These are phyloP conservation scores for Drosophila crucigera DNA, from an alignment of 2,888 invertebrate species.

Conservation along the genomic window DNA sequence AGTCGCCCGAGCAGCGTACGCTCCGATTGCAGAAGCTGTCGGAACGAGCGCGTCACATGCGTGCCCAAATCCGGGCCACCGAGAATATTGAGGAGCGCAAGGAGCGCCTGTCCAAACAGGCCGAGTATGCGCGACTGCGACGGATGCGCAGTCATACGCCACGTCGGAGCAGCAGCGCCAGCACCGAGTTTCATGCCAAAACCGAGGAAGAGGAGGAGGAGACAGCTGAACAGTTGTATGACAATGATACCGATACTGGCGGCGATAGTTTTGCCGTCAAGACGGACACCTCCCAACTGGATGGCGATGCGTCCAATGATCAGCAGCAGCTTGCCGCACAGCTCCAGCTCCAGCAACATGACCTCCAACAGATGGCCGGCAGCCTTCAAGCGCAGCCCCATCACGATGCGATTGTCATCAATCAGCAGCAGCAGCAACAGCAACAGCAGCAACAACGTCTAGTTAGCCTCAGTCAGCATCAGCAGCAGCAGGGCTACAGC, in stretches of 20 bases:
- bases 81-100: constrained; percentile 84
- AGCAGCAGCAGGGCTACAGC: constrained; percentile 64
- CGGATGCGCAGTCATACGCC: constrained; percentile 84
- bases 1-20: constrained; percentile 84
- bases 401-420: constrained; percentile 72
- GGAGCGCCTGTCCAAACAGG: constrained; percentile 83
- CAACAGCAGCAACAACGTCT: constrained; percentile 62
- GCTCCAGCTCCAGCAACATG: constrained; percentile 67
- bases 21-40: constrained; percentile 83
- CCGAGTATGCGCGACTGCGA: constrained; percentile 84
- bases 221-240: constrained; percentile 81
- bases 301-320: constrained; percentile 60
- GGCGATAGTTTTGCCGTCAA: constrained; percentile 66
- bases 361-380: constrained; percentile 63
- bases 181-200: constrained; percentile 72
- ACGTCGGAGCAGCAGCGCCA: constrained; percentile 76
- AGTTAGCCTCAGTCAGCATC: constrained; percentile 73
- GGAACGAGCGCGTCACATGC: constrained; percentile 84
- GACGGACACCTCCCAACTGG: constrained; percentile 59
- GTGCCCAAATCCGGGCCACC: constrained; percentile 83
- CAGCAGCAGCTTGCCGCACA: constrained; percentile 60
- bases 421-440: constrained; percentile 63
- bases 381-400: constrained; percentile 59
- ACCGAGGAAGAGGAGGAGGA: constrained; percentile 72
- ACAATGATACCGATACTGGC: constrained; percentile 61